phyloP scores from a whole-genome alignment of 2,888 invertebrate species.

The Atethmia centrago region DNA sequence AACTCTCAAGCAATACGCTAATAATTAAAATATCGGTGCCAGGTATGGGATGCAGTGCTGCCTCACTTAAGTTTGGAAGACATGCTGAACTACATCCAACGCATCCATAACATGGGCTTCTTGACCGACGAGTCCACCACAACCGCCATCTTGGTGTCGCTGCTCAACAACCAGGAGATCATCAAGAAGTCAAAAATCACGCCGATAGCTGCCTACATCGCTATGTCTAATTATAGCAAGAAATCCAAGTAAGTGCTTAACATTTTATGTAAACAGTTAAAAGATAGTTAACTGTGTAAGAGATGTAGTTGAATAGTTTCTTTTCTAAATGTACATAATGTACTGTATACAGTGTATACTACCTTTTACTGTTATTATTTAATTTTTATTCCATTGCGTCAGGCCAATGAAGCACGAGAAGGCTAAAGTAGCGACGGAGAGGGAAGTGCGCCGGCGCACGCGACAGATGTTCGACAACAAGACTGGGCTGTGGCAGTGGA shows the following conservation, averaged over 20 bases:
- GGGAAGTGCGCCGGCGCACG: constrained; percentile 81
- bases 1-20: not conserved
- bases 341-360: not conserved
- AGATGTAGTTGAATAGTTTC: no score
- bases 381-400: constrained; percentile 22
- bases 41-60: constrained; percentile 92
- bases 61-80: constrained; percentile 88
- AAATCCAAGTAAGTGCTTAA: constrained; percentile 90
- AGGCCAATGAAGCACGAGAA: constrained; percentile 84
- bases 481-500: constrained; percentile 85
- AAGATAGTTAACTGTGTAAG: no score
- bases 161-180: constrained; percentile 86
- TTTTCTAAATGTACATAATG: not conserved
- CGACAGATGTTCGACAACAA: constrained; percentile 81
- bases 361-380: not conserved
- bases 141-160: constrained; percentile 87
- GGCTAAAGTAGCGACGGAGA: constrained; percentile 78
- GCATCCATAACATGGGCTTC: constrained; percentile 92
- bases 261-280: no score
- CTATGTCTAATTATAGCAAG: constrained; percentile 91
- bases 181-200: constrained; percentile 84
- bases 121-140: constrained; percentile 88
- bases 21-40: constrained; percentile 10
- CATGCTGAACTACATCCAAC: constrained; percentile 89
- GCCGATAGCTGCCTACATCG: constrained; percentile 90